phyloP scores from a whole-genome alignment of 2,113 vertebrate species.

The Acanthisitta chloris region DNA sequence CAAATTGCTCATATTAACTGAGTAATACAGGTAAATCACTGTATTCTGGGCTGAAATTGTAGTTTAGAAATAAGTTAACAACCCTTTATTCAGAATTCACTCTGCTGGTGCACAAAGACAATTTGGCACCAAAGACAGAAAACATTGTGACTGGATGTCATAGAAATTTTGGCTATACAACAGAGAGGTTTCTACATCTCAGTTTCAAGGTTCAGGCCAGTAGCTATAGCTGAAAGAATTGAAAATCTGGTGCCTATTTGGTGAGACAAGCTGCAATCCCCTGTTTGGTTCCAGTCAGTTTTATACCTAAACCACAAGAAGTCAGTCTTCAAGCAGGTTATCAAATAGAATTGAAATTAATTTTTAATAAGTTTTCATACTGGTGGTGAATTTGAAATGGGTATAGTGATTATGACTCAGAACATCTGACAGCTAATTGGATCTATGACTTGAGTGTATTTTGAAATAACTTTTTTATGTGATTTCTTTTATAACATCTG shows the following conservation, averaged over 20 bases:
- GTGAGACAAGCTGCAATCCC: neutral
- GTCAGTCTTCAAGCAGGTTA: neutral
- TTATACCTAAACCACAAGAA: neutral
- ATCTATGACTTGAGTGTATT: neutral
- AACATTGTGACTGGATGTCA: neutral
- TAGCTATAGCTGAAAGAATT: neutral
- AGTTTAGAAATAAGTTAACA: neutral
- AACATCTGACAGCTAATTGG: conserved; percentile 1
- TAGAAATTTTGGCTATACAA: neutral
- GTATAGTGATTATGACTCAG: neutral
- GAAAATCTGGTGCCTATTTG: neutral
- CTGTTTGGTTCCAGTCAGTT: neutral
- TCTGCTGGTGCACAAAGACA: neutral
- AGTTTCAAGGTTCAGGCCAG: neutral
- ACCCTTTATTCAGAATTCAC: neutral
- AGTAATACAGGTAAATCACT: neutral
- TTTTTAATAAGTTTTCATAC: neutral
- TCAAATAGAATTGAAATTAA: neutral
- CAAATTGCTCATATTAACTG: neutral
- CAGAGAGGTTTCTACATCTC: neutral
- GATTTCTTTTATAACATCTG: neutral
- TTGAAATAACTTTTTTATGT: neutral
- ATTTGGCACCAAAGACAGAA: neutral
- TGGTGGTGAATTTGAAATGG: neutral
- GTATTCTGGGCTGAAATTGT: neutral